Conservation (phyloP, 2,797 vertebrate species). For the Muscicapa striata region DNA sequence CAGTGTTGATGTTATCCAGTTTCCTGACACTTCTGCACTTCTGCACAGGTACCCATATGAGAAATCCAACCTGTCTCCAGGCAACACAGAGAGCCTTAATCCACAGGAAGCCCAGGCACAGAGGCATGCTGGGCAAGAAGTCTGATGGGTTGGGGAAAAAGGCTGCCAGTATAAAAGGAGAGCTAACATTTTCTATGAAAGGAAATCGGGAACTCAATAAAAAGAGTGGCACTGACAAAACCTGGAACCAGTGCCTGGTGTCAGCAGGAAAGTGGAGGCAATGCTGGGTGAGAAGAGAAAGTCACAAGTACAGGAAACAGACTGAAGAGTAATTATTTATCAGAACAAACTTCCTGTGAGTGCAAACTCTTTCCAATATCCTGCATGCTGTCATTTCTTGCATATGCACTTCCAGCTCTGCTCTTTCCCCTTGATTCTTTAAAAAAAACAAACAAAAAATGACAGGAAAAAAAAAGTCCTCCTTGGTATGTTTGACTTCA, state of each 20-base stretch:
- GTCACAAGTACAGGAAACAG: not conserved
- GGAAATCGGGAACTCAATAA: not conserved
- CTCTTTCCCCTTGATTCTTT: not conserved
- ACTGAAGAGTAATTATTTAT: not conserved
- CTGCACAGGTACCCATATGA: not conserved
- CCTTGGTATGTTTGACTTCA: rapidly evolving
- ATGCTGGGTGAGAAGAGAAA: not conserved
- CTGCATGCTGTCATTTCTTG: not conserved
- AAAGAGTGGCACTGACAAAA: not conserved
- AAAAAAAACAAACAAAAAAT: not conserved
- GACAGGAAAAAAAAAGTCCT: rapidly evolving
- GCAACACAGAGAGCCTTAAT: not conserved
- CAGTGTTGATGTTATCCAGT: not conserved
- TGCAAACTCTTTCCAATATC: not conserved
- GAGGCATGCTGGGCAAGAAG: not conserved
- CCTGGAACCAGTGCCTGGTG: not conserved
- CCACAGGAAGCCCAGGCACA: not conserved
- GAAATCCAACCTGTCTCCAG: not conserved
- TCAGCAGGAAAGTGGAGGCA: not conserved
- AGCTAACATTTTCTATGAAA: not conserved
- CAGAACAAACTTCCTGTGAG: not conserved
- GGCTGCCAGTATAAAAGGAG: not conserved
- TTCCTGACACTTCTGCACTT: not conserved
- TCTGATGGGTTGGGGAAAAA: not conserved
- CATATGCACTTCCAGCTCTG: not conserved